Conservation (phyloP, 2,113 vertebrate species). For the Herpailurus yagouaroundi region DNA sequence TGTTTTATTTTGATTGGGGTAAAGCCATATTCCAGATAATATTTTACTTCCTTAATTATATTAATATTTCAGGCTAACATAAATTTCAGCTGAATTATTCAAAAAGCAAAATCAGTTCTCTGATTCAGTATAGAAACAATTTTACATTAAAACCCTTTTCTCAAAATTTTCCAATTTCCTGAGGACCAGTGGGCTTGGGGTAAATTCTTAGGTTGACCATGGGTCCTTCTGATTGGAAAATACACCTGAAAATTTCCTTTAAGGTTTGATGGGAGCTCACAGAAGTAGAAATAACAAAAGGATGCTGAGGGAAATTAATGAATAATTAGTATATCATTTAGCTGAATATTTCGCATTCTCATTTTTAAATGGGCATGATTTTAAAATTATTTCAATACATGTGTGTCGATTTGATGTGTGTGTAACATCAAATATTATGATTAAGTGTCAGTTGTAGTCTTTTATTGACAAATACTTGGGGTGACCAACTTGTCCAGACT, state of each 20-base stretch:
- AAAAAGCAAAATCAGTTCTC: constrained; percentile 39
- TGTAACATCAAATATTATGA: not conserved
- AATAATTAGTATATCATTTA: constrained; percentile 22
- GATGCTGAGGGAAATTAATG: not conserved
- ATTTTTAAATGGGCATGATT: constrained; percentile 1
- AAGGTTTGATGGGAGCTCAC: not conserved
- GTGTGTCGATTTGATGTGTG: not conserved
- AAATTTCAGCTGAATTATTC: constrained; percentile 37
- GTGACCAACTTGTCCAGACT: not conserved
- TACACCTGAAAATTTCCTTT: not conserved
- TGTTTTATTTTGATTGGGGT: constrained; percentile 33
- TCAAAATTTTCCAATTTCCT: not conserved
- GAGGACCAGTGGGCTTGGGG: not conserved
- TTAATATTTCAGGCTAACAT: not conserved
- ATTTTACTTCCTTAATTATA: constrained; percentile 53
- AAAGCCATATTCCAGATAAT: not conserved
- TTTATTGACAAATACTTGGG: not conserved
- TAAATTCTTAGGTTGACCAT: not conserved
- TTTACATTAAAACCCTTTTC: not conserved
- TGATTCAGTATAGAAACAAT: not conserved
- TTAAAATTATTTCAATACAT: constrained; percentile 23
- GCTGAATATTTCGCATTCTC: not conserved
- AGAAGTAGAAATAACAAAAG: not conserved
- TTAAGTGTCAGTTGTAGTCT: not conserved
- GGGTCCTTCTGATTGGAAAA: not conserved